Evolutionary conservation across 2,113 vertebrate species (phyloP), one percentile per base, ranked within the genome.

Genomic region (Erinaceus europaeus): DNA sequence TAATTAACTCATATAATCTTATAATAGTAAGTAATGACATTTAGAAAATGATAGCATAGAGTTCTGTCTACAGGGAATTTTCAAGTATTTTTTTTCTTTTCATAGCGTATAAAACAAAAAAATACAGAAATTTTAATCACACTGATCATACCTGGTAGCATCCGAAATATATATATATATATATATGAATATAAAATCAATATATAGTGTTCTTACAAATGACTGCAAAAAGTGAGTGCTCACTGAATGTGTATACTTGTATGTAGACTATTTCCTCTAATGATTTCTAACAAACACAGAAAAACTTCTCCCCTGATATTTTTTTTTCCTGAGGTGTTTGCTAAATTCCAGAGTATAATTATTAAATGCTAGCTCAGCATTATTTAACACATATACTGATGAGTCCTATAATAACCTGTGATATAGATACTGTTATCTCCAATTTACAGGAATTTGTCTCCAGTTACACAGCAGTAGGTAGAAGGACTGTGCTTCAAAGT

Each of bases 21-120:
- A 64, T 84, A 89, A 83, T 68, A 82, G 46, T 76, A 91, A 94
- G 90, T 86, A 88, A 91, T 79, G 10, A 89, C 84, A 21, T 46
- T 92, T 52, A 9, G 1, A 75, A 82, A 89, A 79, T 7, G 8
- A 89, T 50, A 48, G n/a, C 42, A 67, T 20, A 3, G 20, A 84
- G 76, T 87, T 75, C 27, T 76, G 14, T 77, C 55, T 57, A 84
- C 40, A 86, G 29, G 29, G 46, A 59, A n/a, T 69, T 55, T 88
- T 84, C 74, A 13, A 65, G 36, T 48, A 77, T 76, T 75, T 29
- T 48, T 73, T 78, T 38, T 15, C 15, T 83, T 71, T 65, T 57
- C 53, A 53, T 36, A 59, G 40, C 32, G 40, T 2, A 61, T 46
- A 57, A 78, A 77, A 74, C 62, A 69, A 84, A 83, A 10, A 48